Conservation (phyloP, 2,888 invertebrate genomes). For the Mythimna albipuncta region DNA sequence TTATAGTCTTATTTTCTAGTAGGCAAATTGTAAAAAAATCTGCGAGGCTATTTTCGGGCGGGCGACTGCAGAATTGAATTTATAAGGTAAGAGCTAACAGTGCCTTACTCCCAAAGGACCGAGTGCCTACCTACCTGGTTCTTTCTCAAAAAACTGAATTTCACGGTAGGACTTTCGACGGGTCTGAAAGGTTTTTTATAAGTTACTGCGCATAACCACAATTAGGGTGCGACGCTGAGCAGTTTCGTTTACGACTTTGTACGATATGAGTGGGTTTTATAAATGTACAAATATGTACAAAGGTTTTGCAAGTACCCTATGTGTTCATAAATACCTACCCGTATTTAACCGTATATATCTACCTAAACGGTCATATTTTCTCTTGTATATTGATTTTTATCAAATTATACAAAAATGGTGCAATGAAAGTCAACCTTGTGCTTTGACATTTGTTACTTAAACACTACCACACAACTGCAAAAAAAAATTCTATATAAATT, state of each 20-base stretch:
- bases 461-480: not conserved
- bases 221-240: slow-evolving; percentile 30
- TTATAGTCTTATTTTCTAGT: slow-evolving; percentile 13
- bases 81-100: slow-evolving; percentile 29
- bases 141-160: slow-evolving; percentile 50
- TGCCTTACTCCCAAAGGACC: slow-evolving; percentile 16
- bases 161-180: slow-evolving; percentile 48
- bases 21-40: slow-evolving; percentile 24
- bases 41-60: slow-evolving; percentile 20
- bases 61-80: slow-evolving; percentile 53
- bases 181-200: slow-evolving; percentile 64
- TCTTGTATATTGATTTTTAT: not conserved
- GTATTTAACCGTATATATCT: not conserved
- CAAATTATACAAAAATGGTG: not conserved
- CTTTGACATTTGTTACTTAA: not conserved
- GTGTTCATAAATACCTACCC: not conserved
- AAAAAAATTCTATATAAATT: not conserved
- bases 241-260: slow-evolving; percentile 19
- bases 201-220: slow-evolving; percentile 47
- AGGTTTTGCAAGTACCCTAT: not conserved
- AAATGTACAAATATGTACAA: slow-evolving; percentile 11
- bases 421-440: not conserved
- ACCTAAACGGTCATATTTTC: not conserved
- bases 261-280: slow-evolving; percentile 17
- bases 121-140: slow-evolving; percentile 23